Percentiles rank a stretch among this genome's conserved stretches.
phyloP scores from a whole-genome alignment of 1,140 invertebrate species.

The Drosophila burlai region DNA sequence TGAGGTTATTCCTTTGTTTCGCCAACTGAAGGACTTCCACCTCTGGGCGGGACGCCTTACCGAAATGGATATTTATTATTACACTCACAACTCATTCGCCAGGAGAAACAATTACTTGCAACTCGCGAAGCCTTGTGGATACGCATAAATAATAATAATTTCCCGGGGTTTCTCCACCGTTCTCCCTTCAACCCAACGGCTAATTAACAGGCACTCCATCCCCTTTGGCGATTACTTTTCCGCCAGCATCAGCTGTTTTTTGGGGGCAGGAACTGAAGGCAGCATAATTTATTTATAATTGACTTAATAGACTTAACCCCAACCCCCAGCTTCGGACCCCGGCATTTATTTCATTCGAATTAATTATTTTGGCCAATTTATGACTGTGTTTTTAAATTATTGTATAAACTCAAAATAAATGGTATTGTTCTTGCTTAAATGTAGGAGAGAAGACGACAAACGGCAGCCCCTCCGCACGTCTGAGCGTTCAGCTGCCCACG shows the following conservation, averaged over 20 bases:
- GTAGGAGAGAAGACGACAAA: constrained; percentile 21
- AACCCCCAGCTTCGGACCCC: constrained; percentile 17
- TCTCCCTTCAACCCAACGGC: background rate
- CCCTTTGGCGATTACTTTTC: constrained; percentile 52
- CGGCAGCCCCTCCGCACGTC: background rate
- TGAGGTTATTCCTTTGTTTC: constrained; percentile 24
- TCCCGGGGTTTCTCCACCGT: constrained; percentile 7
- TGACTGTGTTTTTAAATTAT: constrained; percentile 45
- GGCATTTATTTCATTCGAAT: constrained; percentile 58
- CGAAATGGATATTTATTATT: constrained; percentile 53
- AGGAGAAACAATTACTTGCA: constrained; percentile 59
- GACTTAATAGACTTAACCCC: constrained; percentile 68
- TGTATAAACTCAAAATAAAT: constrained; percentile 49
- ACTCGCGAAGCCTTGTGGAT: constrained; percentile 10
- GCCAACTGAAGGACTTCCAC: background rate
- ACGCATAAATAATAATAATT: constrained; percentile 78
- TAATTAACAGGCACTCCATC: constrained; percentile 58
- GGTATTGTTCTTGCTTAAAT: constrained; percentile 43
- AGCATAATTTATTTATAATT: constrained; percentile 82
- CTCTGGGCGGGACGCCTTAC: background rate
- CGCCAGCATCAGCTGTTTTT: constrained; percentile 29
- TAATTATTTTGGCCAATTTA: constrained; percentile 75
- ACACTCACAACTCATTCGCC: constrained; percentile 46
- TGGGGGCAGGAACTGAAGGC: constrained; percentile 34
- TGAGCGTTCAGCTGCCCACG: constrained; percentile 28